A percentile compares a stretch with the other conserved stretches of the same genome.
Evolutionary conservation across 2,888 invertebrate species (phyloP).

Genomic region (Liposcelis brunnea): DNA sequence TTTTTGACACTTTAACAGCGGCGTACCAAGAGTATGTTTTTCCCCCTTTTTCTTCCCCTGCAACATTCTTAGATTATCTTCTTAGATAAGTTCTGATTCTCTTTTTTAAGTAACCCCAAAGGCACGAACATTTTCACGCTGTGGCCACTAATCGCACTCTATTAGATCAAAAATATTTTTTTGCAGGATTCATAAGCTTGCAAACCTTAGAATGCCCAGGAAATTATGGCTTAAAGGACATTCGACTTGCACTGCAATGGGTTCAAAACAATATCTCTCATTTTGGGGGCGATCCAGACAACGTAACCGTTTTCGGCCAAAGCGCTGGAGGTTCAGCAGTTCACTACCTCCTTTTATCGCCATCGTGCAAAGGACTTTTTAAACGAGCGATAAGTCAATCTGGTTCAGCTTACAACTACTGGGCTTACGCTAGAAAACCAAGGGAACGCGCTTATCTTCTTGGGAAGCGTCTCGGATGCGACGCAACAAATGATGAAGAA

Average conservation of each 20-base stretch:
- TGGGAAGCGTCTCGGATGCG: slow-evolving; percentile 16
- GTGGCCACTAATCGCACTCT: too few relatives aligned
- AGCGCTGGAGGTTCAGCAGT: slow-evolving; percentile 62
- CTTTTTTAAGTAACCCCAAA: too few relatives aligned
- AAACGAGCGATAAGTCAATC: slow-evolving; percentile 11
- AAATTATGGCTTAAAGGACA: slow-evolving; percentile 58
- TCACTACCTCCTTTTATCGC: slow-evolving; percentile 44
- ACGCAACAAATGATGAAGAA: background rate
- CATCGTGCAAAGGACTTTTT: slow-evolving; percentile 12
- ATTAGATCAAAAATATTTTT: too few relatives aligned
- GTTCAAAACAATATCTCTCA: slow-evolving; percentile 53
- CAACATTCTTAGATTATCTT: too few relatives aligned
- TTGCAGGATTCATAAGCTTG: slow-evolving; percentile 54
- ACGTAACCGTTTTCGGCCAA: slow-evolving; percentile 57
- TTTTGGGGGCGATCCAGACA: slow-evolving; percentile 58
- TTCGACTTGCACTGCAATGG: slow-evolving; percentile 53
- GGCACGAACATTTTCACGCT: too few relatives aligned
- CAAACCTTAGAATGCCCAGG: slow-evolving; percentile 52
- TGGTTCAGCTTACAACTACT: background rate
- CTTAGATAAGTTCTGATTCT: too few relatives aligned
- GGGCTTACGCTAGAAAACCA: background rate
- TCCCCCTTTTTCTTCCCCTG: too few relatives aligned
- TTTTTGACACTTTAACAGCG: too few relatives aligned
- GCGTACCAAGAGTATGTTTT: too few relatives aligned
- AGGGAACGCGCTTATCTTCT: background rate